Base-by-base conservation (phyloP, 1,140 invertebrate species). In the Cotesia typhae region DNA sequence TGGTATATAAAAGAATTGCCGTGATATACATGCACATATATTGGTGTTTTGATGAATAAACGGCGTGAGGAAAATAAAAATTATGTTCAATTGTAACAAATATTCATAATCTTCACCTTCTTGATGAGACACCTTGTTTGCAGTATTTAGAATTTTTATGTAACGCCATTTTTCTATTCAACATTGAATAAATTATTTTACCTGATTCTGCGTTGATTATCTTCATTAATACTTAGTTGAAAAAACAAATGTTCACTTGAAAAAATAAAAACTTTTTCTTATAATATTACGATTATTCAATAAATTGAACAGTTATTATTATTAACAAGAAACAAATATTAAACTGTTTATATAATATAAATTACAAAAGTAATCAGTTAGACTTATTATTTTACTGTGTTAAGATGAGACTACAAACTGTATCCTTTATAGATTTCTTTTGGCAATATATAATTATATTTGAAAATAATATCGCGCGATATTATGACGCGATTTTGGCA, bases 121-220 rank as follows among this genome's bases (percentile, higher is more conserved):
- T 70, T 12, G 70, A 57, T 35, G 72, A 67, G 9, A 74, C 37
- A 75, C 70, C 64, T 59, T 64, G 79, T 41, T 77, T 78, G 35
- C 85, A 87, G 71, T 89, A 88, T 75, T 89, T 90, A 4, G 87
- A 85, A 37, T 90, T 90, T n/a, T 81, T 91, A 65, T 89, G 91
- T 79, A 90, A 90, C 76, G 81, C 91, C 57, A 86, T 88, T 4
- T 76, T 81, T 73, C 76, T 91, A 64, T 89, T 90, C 78, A 87
- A 88, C 67, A 77, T 91, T 4, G 77, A 89, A 10, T 83, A 90
- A 55, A 88, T 90, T 73, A 89, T 90, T 77, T 88, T 90, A 78
- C 83, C 89, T n/a, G 89, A 90, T 77, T 74, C 88, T 4, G 70
- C 90, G 4, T 90, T 90, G 87, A 88, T 89, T 82, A 38, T 17